Base-by-base conservation (phyloP, 53 echinoderm and acorn worm species). In the Astropecten irregularis region DNA sequence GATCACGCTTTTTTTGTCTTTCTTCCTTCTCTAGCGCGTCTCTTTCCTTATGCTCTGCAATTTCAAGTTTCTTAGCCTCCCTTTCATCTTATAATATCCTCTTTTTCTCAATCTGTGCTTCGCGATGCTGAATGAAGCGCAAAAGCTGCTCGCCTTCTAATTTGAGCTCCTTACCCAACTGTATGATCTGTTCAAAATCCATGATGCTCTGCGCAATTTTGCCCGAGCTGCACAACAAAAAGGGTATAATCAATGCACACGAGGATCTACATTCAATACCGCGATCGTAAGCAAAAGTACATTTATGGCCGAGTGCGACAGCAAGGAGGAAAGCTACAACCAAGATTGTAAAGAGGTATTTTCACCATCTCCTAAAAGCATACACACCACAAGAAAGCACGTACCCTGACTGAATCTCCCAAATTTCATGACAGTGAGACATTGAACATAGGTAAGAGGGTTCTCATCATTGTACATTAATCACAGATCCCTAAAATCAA, bases 1-100 rank as follows among this genome's bases (percentile, higher is more conserved):
- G 76, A 10, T 87, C 66, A 7, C 72, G 55, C n/a, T 58, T 57
- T 70, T 16, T 58, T 19, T 82, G 82, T 42, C 70, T 40, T 82
- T 87, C 88, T 9, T 87, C 88, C 40, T 71, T 68, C 31, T 31
- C 57, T 14, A 70, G 20, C 15, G 9, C 40, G 33, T 68, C 68
- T 16, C 11, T 15, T 52, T 68, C 54, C 27, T 49, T 50, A 40
- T 40, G 67, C 26, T 67, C 58, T 1, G 31, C 63, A 60, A 60
- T 40, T 2, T 26, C 57, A 1, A 22, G 13, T 35, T 36, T 22
- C 36, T 28, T 76, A 36, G 36, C 19, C 39, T 79, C 62, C 27
- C 29, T 36, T 62, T 79, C 63, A 61, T 39, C 42, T 61, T 57
- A 46, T 21, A 39, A 2, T 15, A 38, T 34, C 27, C 33, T 5